Evolutionary conservation across 2,888 invertebrate genomes (phyloP), one percentile per base, ranked within the genome.

Genomic region (Uloborus plumipes): DNA sequence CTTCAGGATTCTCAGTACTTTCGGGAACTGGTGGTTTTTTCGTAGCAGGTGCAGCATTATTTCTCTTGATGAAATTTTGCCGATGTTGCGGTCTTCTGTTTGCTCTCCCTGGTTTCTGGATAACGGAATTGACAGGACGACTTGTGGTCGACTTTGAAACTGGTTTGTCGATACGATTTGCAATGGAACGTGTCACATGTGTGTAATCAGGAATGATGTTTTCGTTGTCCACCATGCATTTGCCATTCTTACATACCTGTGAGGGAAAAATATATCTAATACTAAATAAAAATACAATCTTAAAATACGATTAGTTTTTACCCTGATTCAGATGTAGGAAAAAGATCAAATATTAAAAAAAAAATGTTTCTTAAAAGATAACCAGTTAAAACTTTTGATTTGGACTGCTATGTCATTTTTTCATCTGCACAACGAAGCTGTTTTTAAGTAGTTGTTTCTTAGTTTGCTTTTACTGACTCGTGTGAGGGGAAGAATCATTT

Each of bases 171-270:
- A 77, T 59, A 6, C 76, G 71, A 31, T 84, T 82, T 2, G 67
- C 81, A 26, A 78, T 71, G 22, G 94, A 93, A 86, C 94, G 94
- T 87, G 94, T 93, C 88, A 95, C 94, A 89, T 96, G 95, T 80
- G 95, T 95, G 89, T 95, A 97, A 90, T 96, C 96, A 72, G 96
- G 95, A 88, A 97, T 96, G 87, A 95, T 94, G 89, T 97, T 97
- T 88, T 96, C 95, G 88, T 96, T 94, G 88, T 96, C 94, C 72
- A 94, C 93, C 87, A 95, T 94, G 91, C 97, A 97, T 88, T 94
- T 93, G 85, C 97, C 97, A 89, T 96, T 96, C 88, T 95, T 92
- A 88, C 97, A 97, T 89, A 95, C 95, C 96, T 97, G 90, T 26
- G 39, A 0, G 20, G 22, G 18, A n/a, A 58, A 53, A 53, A 53